A percentile compares a stretch with the other conserved stretches of the same genome.
Evolutionary conservation across 2,797 vertebrate genomes (phyloP).

Genomic region (Lagodon rhomboides): DNA sequence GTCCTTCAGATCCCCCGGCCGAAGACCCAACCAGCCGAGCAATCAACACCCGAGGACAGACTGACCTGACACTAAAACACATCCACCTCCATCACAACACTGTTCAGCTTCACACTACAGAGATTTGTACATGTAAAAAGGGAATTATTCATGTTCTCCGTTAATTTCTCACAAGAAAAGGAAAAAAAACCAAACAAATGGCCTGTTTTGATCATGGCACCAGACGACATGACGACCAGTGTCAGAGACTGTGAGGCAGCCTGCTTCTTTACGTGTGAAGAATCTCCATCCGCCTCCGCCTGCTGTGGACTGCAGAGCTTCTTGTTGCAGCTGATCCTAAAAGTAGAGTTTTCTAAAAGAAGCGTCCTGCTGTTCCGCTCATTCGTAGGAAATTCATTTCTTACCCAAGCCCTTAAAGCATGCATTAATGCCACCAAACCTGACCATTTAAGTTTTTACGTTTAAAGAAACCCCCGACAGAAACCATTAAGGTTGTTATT

Average conservation of each 20-base stretch:
- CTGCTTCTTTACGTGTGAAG: slow-evolving; percentile 23
- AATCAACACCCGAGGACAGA: slow-evolving; percentile 56
- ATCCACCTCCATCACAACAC: slow-evolving; percentile 32
- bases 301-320: slow-evolving; percentile 67
- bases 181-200: slow-evolving; percentile 9
- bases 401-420: slow-evolving; percentile 35
- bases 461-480: slow-evolving; percentile 14
- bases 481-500: slow-evolving; percentile 1
- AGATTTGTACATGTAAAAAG: slow-evolving; percentile 43
- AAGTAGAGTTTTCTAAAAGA: slow-evolving; percentile 48
- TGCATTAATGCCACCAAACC: slow-evolving; percentile 20
- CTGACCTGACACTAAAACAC: slow-evolving; percentile 59
- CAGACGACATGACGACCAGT: slow-evolving; percentile 12
- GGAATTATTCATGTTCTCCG: slow-evolving; percentile 13
- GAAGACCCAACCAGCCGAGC: slow-evolving; percentile 57
- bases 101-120: slow-evolving; percentile 43
- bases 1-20: slow-evolving; percentile 48
- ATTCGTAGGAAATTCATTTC: slow-evolving; percentile 35
- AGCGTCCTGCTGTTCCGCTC: not conserved
- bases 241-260: slow-evolving; percentile 42
- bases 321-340: slow-evolving; percentile 63
- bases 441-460: slow-evolving; percentile 18
- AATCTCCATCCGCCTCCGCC: slow-evolving; percentile 19
- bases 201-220: slow-evolving; percentile 28
- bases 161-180: slow-evolving; percentile 34